Base-by-base conservation (phyloP, 1,140 invertebrate species). In the Neomicropteryx cornuta region DNA sequence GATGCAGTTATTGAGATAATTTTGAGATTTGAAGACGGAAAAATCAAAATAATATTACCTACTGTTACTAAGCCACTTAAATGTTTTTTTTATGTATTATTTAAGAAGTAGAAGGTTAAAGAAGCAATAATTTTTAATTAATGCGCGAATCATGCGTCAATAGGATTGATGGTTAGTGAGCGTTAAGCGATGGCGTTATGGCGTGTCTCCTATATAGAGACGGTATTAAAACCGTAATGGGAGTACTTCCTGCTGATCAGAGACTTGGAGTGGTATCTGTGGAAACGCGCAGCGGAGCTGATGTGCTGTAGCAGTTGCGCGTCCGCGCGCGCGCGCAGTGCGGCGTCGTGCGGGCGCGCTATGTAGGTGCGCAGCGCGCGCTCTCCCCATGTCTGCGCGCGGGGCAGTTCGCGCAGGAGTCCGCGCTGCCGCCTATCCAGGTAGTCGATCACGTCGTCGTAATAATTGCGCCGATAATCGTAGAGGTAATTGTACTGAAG, bases 401-500 rank as follows among this genome's bases (percentile, higher is more conserved):
- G 68, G 2, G 84, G 85, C 21, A 72, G 70, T 38, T 87, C 83
- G 13, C 76, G 68, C 1, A 60, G 58, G 18, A 81, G 55, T 2
- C 85, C 84, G 43, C 69, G 70, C 51, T 79, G 74, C 36, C 81
- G 73, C 51, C 78, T 76, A 52, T 89, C 79, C 58, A 89, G 62
- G 60, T 79, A 88, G 46, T 81, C 79, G 51, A 88, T 85, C 23
- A 84, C 74, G 49, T 87, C 83, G 52, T 87, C 74, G 57, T 89
- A 89, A 58, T 89, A 89, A 60, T 83, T 85, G 58, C 77, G 72
- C 60, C 78, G 75, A 62, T 87, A 88, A 52, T 86, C 78, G 60
- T 85, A 85, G 52, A 86, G 68, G 52, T 87, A 87, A 47, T 72
- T 73, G 61, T 89, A 89, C 56, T 85, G 81, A 4, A 85, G 72